Evolutionary conservation across 1,140 invertebrate genomes (phyloP).

Genomic region (Drosophila truncata): DNA sequence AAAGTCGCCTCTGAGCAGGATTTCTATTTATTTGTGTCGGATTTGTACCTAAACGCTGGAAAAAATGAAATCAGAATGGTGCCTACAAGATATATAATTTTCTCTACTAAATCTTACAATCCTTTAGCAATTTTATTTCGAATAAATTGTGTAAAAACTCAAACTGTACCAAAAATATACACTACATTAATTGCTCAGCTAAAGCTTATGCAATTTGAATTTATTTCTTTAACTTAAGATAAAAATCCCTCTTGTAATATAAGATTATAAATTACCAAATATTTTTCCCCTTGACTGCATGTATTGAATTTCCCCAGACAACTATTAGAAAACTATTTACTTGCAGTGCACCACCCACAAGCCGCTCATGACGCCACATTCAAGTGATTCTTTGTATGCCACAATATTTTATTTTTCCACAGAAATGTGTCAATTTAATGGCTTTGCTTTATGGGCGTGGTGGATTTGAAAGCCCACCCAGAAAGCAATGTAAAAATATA

Average conservation of each 20-base stretch:
- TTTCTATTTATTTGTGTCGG: conserved; percentile 12
- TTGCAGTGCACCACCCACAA: conserved; percentile 9
- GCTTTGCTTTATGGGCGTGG: conserved; percentile 21
- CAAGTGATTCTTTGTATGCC: conserved; percentile 20
- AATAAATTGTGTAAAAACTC: neutral
- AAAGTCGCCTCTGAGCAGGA: conserved; percentile 25
- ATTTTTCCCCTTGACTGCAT: no score
- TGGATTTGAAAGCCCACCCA: conserved; percentile 17
- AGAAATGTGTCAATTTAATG: conserved; percentile 60
- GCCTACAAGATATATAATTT: neutral
- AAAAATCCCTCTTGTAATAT: no score
- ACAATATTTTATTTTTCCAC: conserved; percentile 41
- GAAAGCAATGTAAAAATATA: conserved; percentile 17
- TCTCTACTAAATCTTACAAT: neutral
- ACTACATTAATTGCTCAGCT: no score
- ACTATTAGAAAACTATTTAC: neutral
- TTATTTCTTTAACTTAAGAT: no score
- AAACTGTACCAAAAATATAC: no score
- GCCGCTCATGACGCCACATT: conserved; percentile 8
- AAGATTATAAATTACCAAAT: no score
- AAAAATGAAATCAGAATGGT: neutral
- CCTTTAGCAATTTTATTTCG: neutral
- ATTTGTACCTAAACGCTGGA: conserved; percentile 9
- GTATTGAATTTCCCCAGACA: neutral
- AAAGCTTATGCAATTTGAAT: no score